Evolutionary conservation across 1,140 invertebrate genomes (phyloP), one percentile per base, ranked within the genome.

Genomic region (Tetragonula clypearis): DNA sequence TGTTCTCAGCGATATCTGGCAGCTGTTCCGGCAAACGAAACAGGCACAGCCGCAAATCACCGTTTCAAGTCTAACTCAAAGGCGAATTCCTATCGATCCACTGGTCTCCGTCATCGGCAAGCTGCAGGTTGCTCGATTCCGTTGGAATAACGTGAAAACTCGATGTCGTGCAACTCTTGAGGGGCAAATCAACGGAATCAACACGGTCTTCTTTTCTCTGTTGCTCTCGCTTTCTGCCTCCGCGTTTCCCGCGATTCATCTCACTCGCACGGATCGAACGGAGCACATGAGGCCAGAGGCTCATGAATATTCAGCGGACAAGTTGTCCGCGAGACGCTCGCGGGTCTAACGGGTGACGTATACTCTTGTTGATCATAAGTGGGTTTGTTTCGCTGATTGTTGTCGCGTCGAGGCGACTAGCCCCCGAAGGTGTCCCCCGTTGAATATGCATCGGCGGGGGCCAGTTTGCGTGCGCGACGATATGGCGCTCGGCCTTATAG

Each of bases 331-430:
- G 87, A 92, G 85, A 88, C 72, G 92, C 91, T 93, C 85, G 84
- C 90, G 89, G 91, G 79, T 88, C 73, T 86, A 62, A 30, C 85
- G 88, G 77, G 74, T 93, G 92, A 93, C 91, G 88, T 93, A 93
- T 90, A 91, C 87, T 87, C 92, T 93, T 93, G 92, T 93, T 93
- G 92, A 93, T 93, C 93, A 93, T 92, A 93, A 94, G 91, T 93
- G 92, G 90, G 91, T 94, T 93, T 94, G 93, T 93, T 93, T 92
- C 89, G 88, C 92, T 92, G 92, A 93, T 93, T 93, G 93, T 93
- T 93, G 92, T 93, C 91, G 92, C 88, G 77, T 90, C 88, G 84
- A 15, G 69, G 30, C 82, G 76, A 56, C 68, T 84, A 83, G 75
- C 83, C 85, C 82, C 41, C 41, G 41, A 86, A 86, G 85, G 87